These are phyloP conservation scores for Venustoraphidia nigricollis DNA, from an alignment of 2,888 invertebrate genomes.

Conservation along the genomic window DNA sequence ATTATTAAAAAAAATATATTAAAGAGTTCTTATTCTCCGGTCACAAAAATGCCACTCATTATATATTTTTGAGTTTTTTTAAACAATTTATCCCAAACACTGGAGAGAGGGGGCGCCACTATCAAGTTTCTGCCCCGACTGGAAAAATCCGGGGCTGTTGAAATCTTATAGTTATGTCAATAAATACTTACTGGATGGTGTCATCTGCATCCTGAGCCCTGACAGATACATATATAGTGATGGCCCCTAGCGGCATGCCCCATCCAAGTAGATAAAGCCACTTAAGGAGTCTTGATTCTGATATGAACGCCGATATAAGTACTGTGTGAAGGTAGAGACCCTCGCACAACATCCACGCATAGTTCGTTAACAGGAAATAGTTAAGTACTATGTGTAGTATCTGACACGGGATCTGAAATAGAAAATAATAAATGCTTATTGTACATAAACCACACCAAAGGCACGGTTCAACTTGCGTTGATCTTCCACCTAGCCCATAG, in stretches of 20 bases:
- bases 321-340: slow-evolving; percentile 89
- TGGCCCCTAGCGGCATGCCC: slow-evolving; percentile 56
- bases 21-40: too few relatives aligned
- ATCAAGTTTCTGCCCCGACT: too few relatives aligned
- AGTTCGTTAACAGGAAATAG: slow-evolving; percentile 81
- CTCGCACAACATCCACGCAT: slow-evolving; percentile 95
- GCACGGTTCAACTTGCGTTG: too few relatives aligned
- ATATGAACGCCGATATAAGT: slow-evolving; percentile 79
- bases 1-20: too few relatives aligned
- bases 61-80: too few relatives aligned
- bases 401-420: slow-evolving; percentile 62
- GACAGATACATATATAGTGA: slow-evolving; percentile 48
- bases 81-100: too few relatives aligned
- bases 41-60: too few relatives aligned
- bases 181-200: neutral
- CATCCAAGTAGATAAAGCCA: slow-evolving; percentile 76
- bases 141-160: too few relatives aligned
- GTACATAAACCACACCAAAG: too few relatives aligned
- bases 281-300: slow-evolving; percentile 69
- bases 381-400: slow-evolving; percentile 67
- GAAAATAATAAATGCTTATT: too few relatives aligned
- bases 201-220: slow-evolving; percentile 23
- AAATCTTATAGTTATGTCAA: neutral
- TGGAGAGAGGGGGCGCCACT: too few relatives aligned
- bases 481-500: too few relatives aligned